Conservation (phyloP, 1,140 invertebrate genomes). For the Conus betulinus region DNA sequence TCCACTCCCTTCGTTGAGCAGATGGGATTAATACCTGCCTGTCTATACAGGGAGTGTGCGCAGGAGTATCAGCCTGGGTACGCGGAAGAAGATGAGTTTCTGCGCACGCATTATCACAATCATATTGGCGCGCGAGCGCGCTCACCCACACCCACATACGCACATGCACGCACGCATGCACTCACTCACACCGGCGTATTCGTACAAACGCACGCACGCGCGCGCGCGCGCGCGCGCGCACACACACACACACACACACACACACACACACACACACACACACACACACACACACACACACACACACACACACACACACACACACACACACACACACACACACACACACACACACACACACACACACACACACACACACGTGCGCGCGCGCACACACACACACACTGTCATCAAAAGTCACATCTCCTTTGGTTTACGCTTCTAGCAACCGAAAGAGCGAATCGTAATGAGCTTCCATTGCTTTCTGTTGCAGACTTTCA, state of each 20-base stretch:
- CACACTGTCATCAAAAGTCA: background rate
- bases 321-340: slow-evolving; percentile 21
- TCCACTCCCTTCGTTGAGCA: no score
- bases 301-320: background rate
- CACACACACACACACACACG: background rate
- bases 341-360: background rate
- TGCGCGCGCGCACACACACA: background rate
- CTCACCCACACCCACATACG: no score
- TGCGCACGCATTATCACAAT: background rate
- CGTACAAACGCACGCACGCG: background rate
- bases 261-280: slow-evolving; percentile 13
- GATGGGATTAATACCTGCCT: no score
- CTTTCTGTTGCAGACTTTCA: slow-evolving; percentile 7
- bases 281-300: background rate
- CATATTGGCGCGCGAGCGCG: background rate
- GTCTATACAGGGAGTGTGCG: no score
- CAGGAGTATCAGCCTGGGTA: no score
- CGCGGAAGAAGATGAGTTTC: no score
- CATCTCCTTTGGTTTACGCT: background rate
- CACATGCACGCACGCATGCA: no score
- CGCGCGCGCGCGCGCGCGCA: background rate
- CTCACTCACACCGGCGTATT: no score
- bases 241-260: background rate
- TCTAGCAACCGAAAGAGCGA: no score
- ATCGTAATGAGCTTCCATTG: no score